These are phyloP conservation scores for Drosophila varians DNA, from an alignment of 1,140 invertebrate genomes.

Conservation along the genomic window DNA sequence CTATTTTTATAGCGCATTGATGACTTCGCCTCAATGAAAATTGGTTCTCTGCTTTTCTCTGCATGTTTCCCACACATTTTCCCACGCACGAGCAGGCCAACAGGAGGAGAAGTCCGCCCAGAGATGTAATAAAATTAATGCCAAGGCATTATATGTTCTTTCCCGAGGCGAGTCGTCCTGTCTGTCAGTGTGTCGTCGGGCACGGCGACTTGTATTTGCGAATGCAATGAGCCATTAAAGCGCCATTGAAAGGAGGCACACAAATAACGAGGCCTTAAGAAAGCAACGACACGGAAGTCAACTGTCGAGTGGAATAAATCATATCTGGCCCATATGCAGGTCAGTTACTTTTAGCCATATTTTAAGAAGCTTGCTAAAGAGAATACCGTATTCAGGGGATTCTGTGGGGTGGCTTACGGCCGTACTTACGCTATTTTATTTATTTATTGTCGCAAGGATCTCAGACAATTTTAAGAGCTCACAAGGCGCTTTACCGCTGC, in stretches of 20 bases:
- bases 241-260: slow-evolving; percentile 40
- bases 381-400: slow-evolving; percentile 6
- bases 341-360: not conserved
- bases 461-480: slow-evolving; percentile 6
- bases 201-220: slow-evolving; percentile 18
- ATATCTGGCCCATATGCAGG: slow-evolving; percentile 23
- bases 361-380: not conserved
- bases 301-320: slow-evolving; percentile 44
- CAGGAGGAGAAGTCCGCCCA: slow-evolving; percentile 22
- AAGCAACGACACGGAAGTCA: slow-evolving; percentile 52
- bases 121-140: slow-evolving; percentile 74
- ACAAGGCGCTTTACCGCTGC: slow-evolving; percentile 16
- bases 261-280: slow-evolving; percentile 47
- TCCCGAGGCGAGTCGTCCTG: not conserved
- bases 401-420: not conserved
- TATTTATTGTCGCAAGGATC: not conserved
- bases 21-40: not conserved
- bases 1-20: not conserved
- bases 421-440: slow-evolving; percentile 30
- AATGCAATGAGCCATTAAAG: slow-evolving; percentile 65
- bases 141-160: slow-evolving; percentile 45
- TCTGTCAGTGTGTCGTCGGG: slow-evolving; percentile 6
- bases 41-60: not conserved
- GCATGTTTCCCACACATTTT: slow-evolving; percentile 4
- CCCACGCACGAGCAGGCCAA: slow-evolving; percentile 18